Percentiles rank a stretch among this genome's conserved stretches.
Evolutionary conservation across 2,797 vertebrate genomes (phyloP).

Genomic region (Argya squamiceps): DNA sequence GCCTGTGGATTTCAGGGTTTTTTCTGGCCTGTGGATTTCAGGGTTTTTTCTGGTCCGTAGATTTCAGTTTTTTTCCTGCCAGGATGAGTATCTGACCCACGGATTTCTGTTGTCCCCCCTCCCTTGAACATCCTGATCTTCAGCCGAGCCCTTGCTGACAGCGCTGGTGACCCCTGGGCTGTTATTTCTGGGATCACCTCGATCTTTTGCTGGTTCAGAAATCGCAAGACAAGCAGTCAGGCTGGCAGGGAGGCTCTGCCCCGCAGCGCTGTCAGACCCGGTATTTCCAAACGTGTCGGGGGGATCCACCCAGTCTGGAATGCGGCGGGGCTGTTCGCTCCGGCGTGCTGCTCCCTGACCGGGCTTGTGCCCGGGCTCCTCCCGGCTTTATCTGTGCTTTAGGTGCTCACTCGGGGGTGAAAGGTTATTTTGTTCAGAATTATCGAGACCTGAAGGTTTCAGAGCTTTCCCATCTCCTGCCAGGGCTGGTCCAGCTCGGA

Average conservation of each 20-base stretch:
- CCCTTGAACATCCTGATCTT: not conserved
- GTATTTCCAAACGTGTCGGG: not conserved
- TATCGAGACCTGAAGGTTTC: not conserved
- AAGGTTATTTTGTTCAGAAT: not conserved
- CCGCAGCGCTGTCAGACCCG: not conserved
- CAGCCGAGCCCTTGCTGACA: not conserved
- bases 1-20: too few relatives aligned
- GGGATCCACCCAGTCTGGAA: not conserved
- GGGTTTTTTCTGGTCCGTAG: too few relatives aligned
- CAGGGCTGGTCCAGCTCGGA: not conserved
- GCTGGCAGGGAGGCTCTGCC: not conserved
- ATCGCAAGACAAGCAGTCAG: not conserved
- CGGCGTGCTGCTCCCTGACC: not conserved
- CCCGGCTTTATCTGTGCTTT: fast-evolving
- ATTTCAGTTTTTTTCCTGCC: too few relatives aligned
- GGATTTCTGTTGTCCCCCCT: not conserved
- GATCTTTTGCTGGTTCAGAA: not conserved
- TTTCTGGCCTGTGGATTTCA: too few relatives aligned
- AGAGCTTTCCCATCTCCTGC: not conserved
- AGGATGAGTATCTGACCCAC: too few relatives aligned
- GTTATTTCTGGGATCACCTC: not conserved
- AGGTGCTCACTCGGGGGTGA: not conserved
- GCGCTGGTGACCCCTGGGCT: not conserved
- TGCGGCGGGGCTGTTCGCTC: not conserved
- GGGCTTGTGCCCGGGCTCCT: not conserved